Percentiles rank a stretch among this genome's conserved stretches.
Conservation (phyloP, 2,113 vertebrate genomes). For the Clinocottus analis region DNA sequence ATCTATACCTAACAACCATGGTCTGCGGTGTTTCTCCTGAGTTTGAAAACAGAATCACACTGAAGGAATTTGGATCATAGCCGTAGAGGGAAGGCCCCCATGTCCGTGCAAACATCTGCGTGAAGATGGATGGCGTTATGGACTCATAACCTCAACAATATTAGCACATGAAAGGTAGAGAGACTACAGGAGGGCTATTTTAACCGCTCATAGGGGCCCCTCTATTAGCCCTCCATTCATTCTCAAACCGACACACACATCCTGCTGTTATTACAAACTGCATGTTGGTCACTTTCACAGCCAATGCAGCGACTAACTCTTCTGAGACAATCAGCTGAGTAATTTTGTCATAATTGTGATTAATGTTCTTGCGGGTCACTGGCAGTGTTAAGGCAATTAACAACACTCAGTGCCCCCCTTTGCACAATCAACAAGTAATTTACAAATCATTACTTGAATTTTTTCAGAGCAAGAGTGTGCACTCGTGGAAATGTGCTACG, state of each 20-base stretch:
- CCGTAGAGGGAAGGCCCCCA: constrained; percentile 23
- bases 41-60: constrained; percentile 55
- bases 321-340: constrained; percentile 52
- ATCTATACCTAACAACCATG: constrained; percentile 51
- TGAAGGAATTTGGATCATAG: constrained; percentile 54
- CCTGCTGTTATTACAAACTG: constrained; percentile 60
- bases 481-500: constrained; percentile 49
- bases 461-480: constrained; percentile 35
- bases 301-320: constrained; percentile 40
- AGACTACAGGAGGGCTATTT: constrained; percentile 75
- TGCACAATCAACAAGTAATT: constrained; percentile 75
- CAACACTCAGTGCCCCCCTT: constrained; percentile 26
- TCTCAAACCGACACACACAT: constrained; percentile 70
- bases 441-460: constrained; percentile 66
- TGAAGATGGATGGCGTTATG: constrained; percentile 67
- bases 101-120: constrained; percentile 59
- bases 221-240: constrained; percentile 72
- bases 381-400: constrained; percentile 70
- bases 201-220: constrained; percentile 62
- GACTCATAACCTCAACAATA: constrained; percentile 74
- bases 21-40: constrained; percentile 39
- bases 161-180: constrained; percentile 80
- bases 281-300: constrained; percentile 68
- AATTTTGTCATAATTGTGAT: constrained; percentile 79
- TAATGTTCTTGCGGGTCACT: constrained; percentile 69